Conservation (phyloP, 2,113 vertebrate species). For the Mystacornis crossleyi region DNA sequence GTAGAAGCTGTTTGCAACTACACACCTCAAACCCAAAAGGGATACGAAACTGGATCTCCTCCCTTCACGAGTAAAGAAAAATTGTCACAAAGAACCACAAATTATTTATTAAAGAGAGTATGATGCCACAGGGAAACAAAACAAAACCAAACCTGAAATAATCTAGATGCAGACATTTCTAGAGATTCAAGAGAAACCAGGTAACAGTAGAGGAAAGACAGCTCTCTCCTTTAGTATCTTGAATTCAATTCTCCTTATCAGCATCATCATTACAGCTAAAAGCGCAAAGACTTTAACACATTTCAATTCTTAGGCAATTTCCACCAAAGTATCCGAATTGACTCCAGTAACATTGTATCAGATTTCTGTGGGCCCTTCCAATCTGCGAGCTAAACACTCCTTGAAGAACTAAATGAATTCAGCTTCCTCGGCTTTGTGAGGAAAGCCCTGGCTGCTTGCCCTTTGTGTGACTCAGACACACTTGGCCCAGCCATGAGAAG, state of each 20-base stretch:
- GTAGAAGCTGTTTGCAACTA: not conserved
- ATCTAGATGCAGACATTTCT: not conserved
- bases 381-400: not conserved
- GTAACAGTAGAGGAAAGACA: not conserved
- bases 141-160: conserved; percentile 21
- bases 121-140: conserved; percentile 35
- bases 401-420: not conserved
- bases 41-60: not conserved
- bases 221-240: not conserved
- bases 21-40: not conserved
- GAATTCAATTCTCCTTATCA: conserved; percentile 33
- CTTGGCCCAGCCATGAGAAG: not conserved
- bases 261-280: not conserved
- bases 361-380: not conserved
- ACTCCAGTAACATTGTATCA: not conserved
- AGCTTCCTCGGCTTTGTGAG: not conserved
- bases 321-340: not conserved
- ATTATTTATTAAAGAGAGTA: conserved; percentile 51
- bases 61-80: conserved; percentile 11
- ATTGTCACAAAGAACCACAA: conserved; percentile 30
- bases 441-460: not conserved
- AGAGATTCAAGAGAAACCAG: not conserved
- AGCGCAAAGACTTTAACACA: conserved; percentile 14
- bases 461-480: not conserved
- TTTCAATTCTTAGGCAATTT: not conserved